Percentiles rank a stretch among this genome's conserved stretches.
Conservation (phyloP, 2,113 vertebrate species). For the Rhinolophus ferrumequinum region DNA sequence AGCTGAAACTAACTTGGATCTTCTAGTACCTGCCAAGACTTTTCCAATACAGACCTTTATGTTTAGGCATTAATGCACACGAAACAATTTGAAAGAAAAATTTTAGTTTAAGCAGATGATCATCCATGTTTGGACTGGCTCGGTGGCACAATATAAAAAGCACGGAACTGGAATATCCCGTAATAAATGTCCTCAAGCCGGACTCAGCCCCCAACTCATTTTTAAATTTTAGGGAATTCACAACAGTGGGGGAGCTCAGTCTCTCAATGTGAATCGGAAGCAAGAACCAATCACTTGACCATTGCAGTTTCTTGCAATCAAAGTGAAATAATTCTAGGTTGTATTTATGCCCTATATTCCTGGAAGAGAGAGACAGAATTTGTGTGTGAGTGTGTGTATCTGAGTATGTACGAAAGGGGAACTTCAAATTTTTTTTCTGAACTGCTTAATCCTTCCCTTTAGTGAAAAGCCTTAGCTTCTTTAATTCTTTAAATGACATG, state of each 20-base stretch:
- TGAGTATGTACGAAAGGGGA: background rate
- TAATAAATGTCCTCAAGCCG: background rate
- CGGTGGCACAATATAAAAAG: background rate
- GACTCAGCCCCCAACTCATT: background rate
- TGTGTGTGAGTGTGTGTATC: background rate
- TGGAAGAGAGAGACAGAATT: background rate
- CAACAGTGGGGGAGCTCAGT: background rate
- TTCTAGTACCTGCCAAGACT: background rate
- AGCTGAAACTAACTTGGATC: background rate
- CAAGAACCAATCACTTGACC: background rate
- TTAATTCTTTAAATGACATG: background rate
- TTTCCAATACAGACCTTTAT: background rate
- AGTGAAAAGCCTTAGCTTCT: background rate
- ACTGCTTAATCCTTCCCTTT: background rate
- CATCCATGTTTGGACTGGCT: background rate
- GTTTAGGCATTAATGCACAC: background rate
- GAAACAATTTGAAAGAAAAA: background rate
- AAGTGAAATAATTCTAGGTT: background rate
- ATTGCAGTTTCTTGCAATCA: background rate
- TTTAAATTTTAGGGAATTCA: constrained; percentile 7
- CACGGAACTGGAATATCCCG: background rate
- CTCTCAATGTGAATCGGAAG: background rate
- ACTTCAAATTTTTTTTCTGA: background rate
- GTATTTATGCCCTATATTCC: background rate
- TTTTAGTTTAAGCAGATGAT: background rate